Conservation (phyloP, 2,797 vertebrate species). For the Nannoperca australis region DNA sequence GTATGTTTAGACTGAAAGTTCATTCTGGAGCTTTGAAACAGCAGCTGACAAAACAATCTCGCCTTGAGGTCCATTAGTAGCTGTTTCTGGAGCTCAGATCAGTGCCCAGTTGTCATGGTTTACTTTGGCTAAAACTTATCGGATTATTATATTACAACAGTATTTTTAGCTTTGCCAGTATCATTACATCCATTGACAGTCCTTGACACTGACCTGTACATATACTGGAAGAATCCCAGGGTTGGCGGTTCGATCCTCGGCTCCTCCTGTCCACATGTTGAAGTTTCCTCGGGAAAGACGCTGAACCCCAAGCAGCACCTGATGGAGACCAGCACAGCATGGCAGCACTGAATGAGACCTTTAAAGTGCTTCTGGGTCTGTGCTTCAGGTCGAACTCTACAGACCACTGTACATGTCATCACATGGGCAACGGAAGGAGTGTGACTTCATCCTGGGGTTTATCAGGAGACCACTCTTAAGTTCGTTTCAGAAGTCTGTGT, state of each 20-base stretch:
- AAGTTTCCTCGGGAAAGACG: too few species aligned
- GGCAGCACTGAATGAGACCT: too few species aligned
- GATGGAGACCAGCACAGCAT: too few species aligned
- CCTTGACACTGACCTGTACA: constrained; percentile 14
- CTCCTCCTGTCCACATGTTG: too few species aligned
- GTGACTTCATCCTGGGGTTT: constrained; percentile 11
- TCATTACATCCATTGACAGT: constrained; percentile 10
- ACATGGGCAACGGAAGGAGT: not conserved
- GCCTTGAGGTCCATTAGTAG: not conserved
- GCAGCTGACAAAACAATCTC: not conserved
- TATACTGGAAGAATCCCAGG: not conserved
- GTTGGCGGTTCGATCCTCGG: too few species aligned
- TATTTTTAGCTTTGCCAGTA: constrained; percentile 18
- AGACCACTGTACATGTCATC: not conserved
- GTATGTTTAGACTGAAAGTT: not conserved
- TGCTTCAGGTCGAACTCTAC: not conserved
- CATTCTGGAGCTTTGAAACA: not conserved
- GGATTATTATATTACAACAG: constrained; percentile 1
- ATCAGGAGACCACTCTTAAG: not conserved
- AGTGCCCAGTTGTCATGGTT: not conserved
- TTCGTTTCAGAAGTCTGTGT: not conserved
- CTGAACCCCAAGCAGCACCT: too few species aligned
- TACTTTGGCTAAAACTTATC: not conserved
- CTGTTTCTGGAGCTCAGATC: not conserved
- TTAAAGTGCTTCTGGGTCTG: too few species aligned